phyloP scores from a whole-genome alignment of 2,113 vertebrate species.

The Oreochromis tanganicae region DNA sequence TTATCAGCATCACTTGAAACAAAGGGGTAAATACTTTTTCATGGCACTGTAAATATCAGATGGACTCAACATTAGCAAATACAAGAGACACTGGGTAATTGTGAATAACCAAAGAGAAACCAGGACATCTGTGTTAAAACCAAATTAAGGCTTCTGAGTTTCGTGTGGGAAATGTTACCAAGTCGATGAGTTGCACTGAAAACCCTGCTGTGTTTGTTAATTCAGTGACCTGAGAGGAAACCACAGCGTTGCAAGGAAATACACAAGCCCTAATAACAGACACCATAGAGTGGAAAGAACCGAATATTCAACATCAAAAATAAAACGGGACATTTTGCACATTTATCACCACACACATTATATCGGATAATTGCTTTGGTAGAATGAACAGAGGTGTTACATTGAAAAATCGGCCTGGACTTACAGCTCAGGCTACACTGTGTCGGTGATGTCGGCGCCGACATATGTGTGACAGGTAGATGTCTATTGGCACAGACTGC shows the following conservation, averaged over 20 bases:
- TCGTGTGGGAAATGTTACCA: neutral
- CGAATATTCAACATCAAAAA: neutral
- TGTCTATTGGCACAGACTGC: neutral
- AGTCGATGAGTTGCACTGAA: neutral
- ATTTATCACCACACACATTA: neutral
- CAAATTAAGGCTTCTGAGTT: neutral
- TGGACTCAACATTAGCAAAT: neutral
- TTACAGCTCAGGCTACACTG: neutral
- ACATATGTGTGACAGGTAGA: neutral
- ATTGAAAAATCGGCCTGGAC: neutral
- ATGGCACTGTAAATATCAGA: neutral
- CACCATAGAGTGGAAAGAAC: neutral
- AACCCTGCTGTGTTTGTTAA: neutral
- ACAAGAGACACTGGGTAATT: neutral
- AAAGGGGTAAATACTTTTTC: neutral
- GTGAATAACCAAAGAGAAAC: neutral
- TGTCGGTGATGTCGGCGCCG: neutral
- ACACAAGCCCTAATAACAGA: fast-evolving
- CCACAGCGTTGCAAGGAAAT: neutral
- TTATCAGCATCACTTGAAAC: neutral
- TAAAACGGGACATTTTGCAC: neutral
- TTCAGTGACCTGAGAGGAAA: neutral
- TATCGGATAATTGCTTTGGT: neutral
- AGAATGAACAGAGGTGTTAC: neutral
- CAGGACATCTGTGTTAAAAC: neutral